Base-by-base conservation (phyloP, 2,797 vertebrate species). In the Poeciliopsis paucimaculata region DNA sequence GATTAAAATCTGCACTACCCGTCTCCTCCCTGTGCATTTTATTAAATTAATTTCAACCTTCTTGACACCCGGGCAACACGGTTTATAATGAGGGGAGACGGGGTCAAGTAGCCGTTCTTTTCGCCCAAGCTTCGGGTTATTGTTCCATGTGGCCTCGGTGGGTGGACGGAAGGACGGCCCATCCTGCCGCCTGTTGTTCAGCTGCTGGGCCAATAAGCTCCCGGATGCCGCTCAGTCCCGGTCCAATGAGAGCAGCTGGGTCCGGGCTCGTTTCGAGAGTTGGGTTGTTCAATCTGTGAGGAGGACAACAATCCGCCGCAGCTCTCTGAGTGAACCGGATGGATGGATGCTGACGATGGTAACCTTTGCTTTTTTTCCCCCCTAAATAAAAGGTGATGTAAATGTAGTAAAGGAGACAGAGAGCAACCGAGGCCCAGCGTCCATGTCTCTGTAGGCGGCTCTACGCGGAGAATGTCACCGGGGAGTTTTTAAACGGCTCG, bases 161-260 rank as follows among this genome's bases (percentile, higher is more conserved):
- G 90, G 77, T 80, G 91, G 91, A 87, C 84, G 83, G 89, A 86
- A 68, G 88, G 86, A 90, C 82, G 85, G 91, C 86, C 88, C 92
- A 86, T 77, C 89, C 87, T 87, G 92, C 91, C 87, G 92, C 91
- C 93, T 93, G 94, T 94, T 95, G 94, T 93, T 95, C 92, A 87
- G 88, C 86, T 82, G 41, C 36, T 90, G 92, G 84, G 57, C 93
- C 94, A 95, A 94, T 95, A 82, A 83, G 92, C 85, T 90, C 70
- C 81, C 57, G 88, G 68, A 85, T 86, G 76, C 84, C 87, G 76
- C 77, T 84, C 53, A 75, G 85, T 36, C 82, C 78, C 91, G 0
- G 90, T 90, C 94, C 94, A 95, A 95, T 95, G 86, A 95, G 93
- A 94, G 85, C 85, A n/a, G 82, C 73, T 0, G 82, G 80, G 85